phyloP scores from a whole-genome alignment of 2,113 vertebrate genomes.

The Phalacrocorax aristotelis region DNA sequence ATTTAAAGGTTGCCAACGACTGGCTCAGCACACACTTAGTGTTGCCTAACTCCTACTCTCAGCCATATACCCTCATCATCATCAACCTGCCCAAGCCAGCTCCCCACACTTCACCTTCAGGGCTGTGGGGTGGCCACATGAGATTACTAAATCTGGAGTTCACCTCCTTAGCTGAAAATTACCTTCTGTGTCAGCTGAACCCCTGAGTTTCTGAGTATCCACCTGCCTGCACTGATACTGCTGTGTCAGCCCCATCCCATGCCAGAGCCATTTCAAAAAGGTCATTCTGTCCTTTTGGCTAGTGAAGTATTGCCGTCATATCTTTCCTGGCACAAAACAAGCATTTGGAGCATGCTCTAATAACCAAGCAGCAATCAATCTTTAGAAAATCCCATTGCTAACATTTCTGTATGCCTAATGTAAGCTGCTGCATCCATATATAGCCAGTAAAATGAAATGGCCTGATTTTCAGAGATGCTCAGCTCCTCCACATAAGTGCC shows the following conservation, averaged over 20 bases:
- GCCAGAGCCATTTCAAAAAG: background rate
- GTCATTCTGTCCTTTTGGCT: background rate
- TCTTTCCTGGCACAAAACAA: background rate
- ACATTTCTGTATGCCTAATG: background rate
- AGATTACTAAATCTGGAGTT: background rate
- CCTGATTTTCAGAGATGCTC: constrained; percentile 21
- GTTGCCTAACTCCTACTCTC: background rate
- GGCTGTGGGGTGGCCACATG: background rate
- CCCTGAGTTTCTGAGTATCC: background rate
- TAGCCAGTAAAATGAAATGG: constrained; percentile 16
- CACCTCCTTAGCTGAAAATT: background rate
- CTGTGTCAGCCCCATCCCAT: background rate
- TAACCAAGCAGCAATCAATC: background rate
- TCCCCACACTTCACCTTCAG: background rate
- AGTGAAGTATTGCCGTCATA: background rate
- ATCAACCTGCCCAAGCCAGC: background rate
- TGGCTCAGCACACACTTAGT: background rate
- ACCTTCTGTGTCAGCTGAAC: background rate
- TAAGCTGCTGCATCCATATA: background rate
- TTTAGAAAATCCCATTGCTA: background rate
- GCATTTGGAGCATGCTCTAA: background rate
- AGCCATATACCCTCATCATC: background rate
- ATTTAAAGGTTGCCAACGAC: background rate
- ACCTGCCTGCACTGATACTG: rapidly evolving
- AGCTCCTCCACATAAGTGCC: background rate